A percentile compares a stretch with the other conserved stretches of the same genome.
phyloP scores from a whole-genome alignment of 2,797 vertebrate genomes.

The Lophotriccus pileatus region DNA sequence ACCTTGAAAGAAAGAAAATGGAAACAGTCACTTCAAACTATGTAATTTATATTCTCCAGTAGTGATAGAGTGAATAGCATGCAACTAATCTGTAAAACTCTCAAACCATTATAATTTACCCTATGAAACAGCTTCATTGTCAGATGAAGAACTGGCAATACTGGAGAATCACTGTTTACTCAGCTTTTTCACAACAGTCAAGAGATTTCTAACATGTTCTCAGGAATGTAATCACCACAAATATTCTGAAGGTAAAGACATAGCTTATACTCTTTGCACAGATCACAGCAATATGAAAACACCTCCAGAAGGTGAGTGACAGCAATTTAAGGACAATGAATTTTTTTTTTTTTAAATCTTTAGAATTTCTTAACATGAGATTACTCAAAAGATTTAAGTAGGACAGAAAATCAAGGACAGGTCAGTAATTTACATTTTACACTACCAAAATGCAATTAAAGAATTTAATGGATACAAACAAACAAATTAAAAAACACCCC shows the following conservation, averaged over 20 bases:
- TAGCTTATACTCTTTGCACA: background rate
- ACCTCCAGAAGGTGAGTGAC: background rate
- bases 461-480: background rate
- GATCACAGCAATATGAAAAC: background rate
- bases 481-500: background rate
- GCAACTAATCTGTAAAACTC: constrained; percentile 36
- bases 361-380: background rate
- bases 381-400: background rate
- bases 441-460: background rate
- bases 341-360: background rate
- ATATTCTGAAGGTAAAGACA: background rate
- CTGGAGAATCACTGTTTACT: background rate
- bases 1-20: constrained; percentile 52
- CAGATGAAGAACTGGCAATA: background rate
- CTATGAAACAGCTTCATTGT: constrained; percentile 29
- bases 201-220: constrained; percentile 31
- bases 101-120: constrained; percentile 42
- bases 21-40: constrained; percentile 11
- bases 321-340: background rate
- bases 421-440: background rate
- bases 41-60: constrained; percentile 31
- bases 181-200: constrained; percentile 1
- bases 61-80: constrained; percentile 3
- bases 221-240: background rate
- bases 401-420: background rate